Evolutionary conservation across 2,113 vertebrate species (phyloP), one percentile per base, ranked within the genome.

Genomic region (Bubo scandiacus): DNA sequence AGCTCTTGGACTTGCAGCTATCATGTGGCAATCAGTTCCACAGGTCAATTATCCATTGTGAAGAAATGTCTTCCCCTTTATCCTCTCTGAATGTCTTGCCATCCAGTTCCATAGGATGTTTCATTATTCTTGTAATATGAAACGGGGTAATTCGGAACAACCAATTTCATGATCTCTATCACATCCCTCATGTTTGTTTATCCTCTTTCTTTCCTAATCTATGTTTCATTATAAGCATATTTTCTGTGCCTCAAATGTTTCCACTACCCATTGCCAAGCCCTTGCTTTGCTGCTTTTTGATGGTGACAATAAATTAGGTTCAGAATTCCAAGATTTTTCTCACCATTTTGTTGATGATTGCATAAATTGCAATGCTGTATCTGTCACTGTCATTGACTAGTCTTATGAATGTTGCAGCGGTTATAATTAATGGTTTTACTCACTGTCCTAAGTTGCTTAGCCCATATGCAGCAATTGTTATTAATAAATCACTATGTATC

Each of bases 41-140:
- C 86, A 90, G 95, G 92, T 96, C 96, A 96, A 97, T 96, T 94
- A 97, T 85, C 96, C 86, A 80, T 97, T 95, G 91, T 97, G 95
- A 94, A 95, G 94, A 97, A 87, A 74, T 91, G 81, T 95, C 94
- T 95, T 95, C 62, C 43, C 62, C 93, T 95, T 95, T 91, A 94
- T 92, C 62, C 70, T 92, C 61, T 89, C 62, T 62, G 65, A 62
- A 55, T 29, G 84, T 87, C 91, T 96, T 94, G 43, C 88, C 54
- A 81, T 91, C 55, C 65, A 36, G 15, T 92, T 90, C 77, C 77
- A 94, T 87, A 84, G 58, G 65, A 89, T 89, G 84, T 30, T 89
- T 92, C 83, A 58, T 94, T 94, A 77, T 75, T 91, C 81, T 62
- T 82, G 83, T 85, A 87, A 94, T 91, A 90, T 94, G 89, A 94